A percentile compares a stretch with the other conserved stretches of the same genome.
These are phyloP conservation scores for Leptinotarsa tumamoca DNA, from an alignment of 2,888 invertebrate species.

Conservation along the genomic window DNA sequence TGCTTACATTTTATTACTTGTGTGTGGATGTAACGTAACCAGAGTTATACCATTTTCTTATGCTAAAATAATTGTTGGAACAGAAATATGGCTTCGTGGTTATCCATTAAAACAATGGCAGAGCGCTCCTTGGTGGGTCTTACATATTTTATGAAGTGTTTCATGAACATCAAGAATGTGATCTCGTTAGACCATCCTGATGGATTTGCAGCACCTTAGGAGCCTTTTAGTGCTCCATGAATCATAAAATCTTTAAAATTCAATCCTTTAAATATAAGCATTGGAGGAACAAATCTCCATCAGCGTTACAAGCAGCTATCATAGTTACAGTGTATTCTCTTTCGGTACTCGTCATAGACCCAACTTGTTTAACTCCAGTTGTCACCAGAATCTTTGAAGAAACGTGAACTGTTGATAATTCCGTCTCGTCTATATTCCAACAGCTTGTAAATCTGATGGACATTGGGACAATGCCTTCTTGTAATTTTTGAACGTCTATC, in stretches of 20 bases:
- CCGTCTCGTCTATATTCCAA: neutral
- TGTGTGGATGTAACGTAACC: neutral
- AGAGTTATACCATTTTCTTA: too few relatives aligned
- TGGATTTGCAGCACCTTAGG: neutral
- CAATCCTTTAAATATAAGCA: neutral
- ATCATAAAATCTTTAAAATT: neutral
- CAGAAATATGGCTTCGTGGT: neutral
- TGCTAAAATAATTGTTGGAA: too few relatives aligned
- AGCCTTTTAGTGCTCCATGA: neutral
- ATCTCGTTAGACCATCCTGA: neutral
- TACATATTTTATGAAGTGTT: conserved; percentile 1
- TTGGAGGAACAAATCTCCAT: neutral
- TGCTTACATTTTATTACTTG: neutral
- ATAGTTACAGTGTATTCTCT: neutral
- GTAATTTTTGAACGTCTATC: neutral
- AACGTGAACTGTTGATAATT: neutral
- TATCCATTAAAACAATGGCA: conserved; percentile 13
- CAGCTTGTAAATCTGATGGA: neutral
- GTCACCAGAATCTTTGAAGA: neutral
- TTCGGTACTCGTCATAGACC: neutral
- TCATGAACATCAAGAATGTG: neutral
- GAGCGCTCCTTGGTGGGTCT: neutral
- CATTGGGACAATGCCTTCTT: neutral
- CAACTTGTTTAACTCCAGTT: neutral
- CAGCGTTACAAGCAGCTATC: neutral